Evolutionary conservation across 2,797 vertebrate species (phyloP).

Genomic region (Mus spretus): DNA sequence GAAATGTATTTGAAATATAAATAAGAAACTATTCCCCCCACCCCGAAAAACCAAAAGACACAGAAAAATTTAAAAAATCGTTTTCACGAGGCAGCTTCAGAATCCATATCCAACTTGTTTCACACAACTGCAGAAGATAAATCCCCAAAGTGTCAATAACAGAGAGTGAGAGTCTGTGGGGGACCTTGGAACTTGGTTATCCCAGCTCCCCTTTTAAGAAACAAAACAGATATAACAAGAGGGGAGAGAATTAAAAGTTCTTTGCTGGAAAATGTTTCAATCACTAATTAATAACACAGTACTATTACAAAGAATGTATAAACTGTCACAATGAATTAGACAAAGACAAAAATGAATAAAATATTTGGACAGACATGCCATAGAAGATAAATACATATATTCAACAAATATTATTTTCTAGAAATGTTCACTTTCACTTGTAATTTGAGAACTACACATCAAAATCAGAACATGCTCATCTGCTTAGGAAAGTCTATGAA

Average conservation of each 20-base stretch:
- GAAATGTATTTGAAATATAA: no score
- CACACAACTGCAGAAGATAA: not conserved
- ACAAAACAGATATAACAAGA: not conserved
- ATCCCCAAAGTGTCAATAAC: not conserved
- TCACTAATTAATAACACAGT: no score
- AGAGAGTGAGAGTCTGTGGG: not conserved
- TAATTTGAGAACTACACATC: not conserved
- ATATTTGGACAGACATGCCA: not conserved
- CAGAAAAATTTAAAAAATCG: not conserved
- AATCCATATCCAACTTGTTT: not conserved
- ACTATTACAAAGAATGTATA: not conserved
- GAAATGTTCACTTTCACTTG: not conserved
- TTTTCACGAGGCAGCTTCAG: not conserved
- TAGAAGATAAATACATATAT: not conserved
- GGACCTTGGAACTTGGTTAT: not conserved
- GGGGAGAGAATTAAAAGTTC: not conserved
- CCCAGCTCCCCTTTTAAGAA: not conserved
- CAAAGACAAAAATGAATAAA: not conserved
- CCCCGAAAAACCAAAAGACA: no score
- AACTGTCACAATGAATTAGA: not conserved
- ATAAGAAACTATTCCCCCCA: no score
- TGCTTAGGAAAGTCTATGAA: not conserved
- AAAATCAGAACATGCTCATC: not conserved
- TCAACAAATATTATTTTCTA: not conserved
- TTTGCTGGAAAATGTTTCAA: not conserved